Evolutionary conservation across 2,113 vertebrate species (phyloP), one percentile per base, ranked within the genome.

Genomic region (Leptocoma aspasia): DNA sequence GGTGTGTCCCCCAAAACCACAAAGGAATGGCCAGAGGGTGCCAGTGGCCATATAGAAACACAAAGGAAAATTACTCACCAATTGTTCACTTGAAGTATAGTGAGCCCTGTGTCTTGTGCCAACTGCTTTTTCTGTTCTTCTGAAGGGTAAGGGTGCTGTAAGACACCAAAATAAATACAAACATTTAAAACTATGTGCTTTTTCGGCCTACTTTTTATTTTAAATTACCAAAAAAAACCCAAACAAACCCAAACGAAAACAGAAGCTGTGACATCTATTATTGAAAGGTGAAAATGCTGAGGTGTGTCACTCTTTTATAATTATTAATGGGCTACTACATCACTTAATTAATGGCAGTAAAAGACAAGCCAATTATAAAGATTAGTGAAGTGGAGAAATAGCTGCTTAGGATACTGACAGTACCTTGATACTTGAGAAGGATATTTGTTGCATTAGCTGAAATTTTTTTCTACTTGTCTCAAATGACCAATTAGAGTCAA

Each of bases 51-150:
- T 84, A 90, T 53, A 90, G 95, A 98, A 98, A 98, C 95, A 97
- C 84, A 56, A 79, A 98, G 83, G 86, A 96, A 97, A 97, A 97
- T 94, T 95, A 98, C 99, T 99, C 97, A 99, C 99, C 99, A 99
- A 95, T 99, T 99, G 99, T 99, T 99, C 98, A 99, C 99, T 99
- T 99, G 99, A 98, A 99, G 98, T 98, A 99, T 99, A 97, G 99
- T 99, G 97, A 99, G 99, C 94, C 99, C 99, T 19, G 99, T 99
- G 98, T 99, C 99, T 98, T 99, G 99, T 96, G 99, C 99, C 98
- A 99, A 98, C 98, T 99, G 99, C 96, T 99, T 99, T 98, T 99
- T 99, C 99, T 99, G 99, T 98, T 99, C 99, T 98, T 99, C 99
- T 97, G 99, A 99, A 82, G 99, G 99, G 98, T 99, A 99, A 66